phyloP scores from a whole-genome alignment of 2,113 vertebrate genomes.

The Ophiodon elongatus region DNA sequence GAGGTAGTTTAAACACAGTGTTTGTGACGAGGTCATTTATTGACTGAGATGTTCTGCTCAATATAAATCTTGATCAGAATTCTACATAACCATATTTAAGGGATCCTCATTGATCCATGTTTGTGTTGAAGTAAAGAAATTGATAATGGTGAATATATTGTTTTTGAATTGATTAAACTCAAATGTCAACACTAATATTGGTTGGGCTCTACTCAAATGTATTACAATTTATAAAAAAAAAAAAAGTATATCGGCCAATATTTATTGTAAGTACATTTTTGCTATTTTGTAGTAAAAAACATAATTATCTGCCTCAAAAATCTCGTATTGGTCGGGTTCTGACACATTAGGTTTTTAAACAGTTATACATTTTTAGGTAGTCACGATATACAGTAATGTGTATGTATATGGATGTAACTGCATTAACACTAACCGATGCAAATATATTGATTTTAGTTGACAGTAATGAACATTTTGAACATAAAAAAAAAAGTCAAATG shows the following conservation, averaged over 20 bases:
- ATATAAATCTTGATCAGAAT: not conserved
- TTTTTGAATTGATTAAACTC: not conserved
- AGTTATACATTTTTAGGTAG: not conserved
- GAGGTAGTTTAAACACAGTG: too few relatives aligned
- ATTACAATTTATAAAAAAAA: not conserved
- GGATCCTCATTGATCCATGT: not conserved
- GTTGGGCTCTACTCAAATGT: not conserved
- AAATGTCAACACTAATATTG: not conserved
- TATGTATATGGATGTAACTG: not conserved
- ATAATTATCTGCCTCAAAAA: not conserved
- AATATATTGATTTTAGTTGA: not conserved
- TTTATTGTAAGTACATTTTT: not conserved
- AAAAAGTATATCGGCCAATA: not conserved
- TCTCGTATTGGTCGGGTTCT: not conserved
- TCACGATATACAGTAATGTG: not conserved
- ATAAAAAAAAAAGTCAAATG: not conserved
- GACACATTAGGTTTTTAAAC: not conserved
- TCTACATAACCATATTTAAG: not conserved
- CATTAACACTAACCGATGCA: not conserved
- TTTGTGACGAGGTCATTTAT: too few relatives aligned
- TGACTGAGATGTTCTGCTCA: not conserved
- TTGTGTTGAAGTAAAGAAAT: not conserved
- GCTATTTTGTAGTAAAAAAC: not conserved
- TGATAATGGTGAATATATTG: not conserved
- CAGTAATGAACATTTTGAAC: not conserved